These are phyloP conservation scores for Sabatieria punctata DNA, from an alignment of 2,888 invertebrate species.

Conservation along the genomic window DNA sequence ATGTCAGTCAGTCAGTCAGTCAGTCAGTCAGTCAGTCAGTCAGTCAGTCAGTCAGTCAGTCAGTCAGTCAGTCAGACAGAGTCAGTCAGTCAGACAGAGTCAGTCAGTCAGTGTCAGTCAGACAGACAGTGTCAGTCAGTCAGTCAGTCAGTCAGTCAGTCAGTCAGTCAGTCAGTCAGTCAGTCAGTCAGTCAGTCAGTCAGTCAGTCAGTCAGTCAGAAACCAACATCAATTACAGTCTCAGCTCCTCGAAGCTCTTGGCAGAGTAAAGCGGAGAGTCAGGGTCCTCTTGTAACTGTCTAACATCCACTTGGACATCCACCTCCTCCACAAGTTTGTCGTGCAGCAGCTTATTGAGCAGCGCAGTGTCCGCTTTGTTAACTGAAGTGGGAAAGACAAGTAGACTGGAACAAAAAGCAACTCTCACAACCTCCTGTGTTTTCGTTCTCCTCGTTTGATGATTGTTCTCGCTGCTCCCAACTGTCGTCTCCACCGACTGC, in stretches of 20 bases:
- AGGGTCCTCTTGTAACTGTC: conserved; percentile 47
- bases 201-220: not conserved
- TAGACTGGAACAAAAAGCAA: too few relatives aligned
- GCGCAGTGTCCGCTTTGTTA: conserved; percentile 72
- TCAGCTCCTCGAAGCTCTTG: conserved; percentile 40
- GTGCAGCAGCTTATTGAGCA: conserved; percentile 72
- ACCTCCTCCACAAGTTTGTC: conserved; percentile 74
- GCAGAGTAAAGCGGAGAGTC: conserved; percentile 83
- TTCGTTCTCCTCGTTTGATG: too few relatives aligned
- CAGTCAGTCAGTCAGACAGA: not conserved
- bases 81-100: not conserved
- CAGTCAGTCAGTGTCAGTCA: not conserved
- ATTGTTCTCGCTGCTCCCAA: too few relatives aligned
- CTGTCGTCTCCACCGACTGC: too few relatives aligned
- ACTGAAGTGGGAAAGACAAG: too few relatives aligned
- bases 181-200: not conserved
- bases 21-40: not conserved
- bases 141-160: not conserved
- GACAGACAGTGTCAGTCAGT: not conserved
- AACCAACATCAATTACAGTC: conserved; percentile 31
- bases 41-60: not conserved
- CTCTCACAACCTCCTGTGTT: too few relatives aligned
- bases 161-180: not conserved
- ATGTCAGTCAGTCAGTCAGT: not conserved
- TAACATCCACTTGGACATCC: conserved; percentile 72